Evolutionary conservation across 2,113 vertebrate genomes (phyloP).

Genomic region (Telmatochromis sp.): DNA sequence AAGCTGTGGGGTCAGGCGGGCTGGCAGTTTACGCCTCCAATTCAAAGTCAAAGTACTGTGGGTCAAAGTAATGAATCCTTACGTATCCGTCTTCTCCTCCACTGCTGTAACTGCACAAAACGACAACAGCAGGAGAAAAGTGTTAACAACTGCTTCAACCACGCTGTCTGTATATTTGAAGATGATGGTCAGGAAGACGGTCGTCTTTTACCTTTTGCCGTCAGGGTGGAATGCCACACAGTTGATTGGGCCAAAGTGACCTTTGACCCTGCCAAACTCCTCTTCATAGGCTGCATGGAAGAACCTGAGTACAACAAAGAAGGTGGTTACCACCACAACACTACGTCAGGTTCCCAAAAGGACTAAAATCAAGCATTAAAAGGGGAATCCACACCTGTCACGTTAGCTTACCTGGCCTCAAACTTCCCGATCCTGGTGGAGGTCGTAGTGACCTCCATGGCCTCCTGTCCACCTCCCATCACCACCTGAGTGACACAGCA

Average conservation of each 20-base stretch:
- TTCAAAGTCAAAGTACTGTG: slow-evolving; percentile 97
- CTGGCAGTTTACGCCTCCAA: slow-evolving; percentile 77
- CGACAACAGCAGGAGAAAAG: not conserved
- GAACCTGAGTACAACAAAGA: slow-evolving; percentile 69
- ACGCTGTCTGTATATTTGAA: not conserved
- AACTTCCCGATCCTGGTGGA: slow-evolving; percentile 98
- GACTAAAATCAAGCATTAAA: not conserved
- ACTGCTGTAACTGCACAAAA: slow-evolving; percentile 84
- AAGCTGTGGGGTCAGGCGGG: not conserved
- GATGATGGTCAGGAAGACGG: fast-evolving
- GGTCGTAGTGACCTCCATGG: slow-evolving; percentile 98
- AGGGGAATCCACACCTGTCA: not conserved
- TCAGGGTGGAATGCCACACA: slow-evolving; percentile 96
- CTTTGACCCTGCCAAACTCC: slow-evolving; percentile 96
- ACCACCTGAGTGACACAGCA: slow-evolving; percentile 77
- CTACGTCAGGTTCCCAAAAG: not conserved
- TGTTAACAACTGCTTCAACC: not conserved
- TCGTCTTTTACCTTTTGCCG: slow-evolving; percentile 83
- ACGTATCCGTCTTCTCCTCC: slow-evolving; percentile 95
- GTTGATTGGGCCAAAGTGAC: slow-evolving; percentile 96
- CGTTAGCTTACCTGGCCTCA: slow-evolving; percentile 82
- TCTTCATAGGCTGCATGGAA: slow-evolving; percentile 96
- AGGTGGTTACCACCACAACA: not conserved
- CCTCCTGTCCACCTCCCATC: slow-evolving; percentile 95
- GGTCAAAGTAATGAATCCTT: slow-evolving; percentile 95